phyloP scores from a whole-genome alignment of 1,140 invertebrate genomes.

The Phthorimaea operculella region DNA sequence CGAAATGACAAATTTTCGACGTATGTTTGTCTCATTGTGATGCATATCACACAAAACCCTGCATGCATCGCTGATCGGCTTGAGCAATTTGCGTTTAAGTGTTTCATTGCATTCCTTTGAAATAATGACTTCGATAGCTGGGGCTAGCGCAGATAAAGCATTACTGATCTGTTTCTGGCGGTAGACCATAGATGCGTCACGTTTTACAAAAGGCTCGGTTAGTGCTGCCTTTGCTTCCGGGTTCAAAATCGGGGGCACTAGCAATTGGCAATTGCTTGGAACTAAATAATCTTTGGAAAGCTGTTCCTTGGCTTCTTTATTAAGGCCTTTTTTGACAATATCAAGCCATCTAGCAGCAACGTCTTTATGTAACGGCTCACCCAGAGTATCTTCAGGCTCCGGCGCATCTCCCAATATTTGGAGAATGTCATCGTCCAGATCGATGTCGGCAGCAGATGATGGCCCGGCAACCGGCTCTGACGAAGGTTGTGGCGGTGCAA shows the following conservation, averaged over 20 bases:
- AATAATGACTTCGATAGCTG: conserved; percentile 6
- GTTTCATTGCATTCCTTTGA: not conserved
- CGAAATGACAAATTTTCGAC: conserved; percentile 3
- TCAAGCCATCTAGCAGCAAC: conserved; percentile 10
- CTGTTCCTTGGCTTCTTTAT: conserved; percentile 6
- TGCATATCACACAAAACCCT: conserved; percentile 11
- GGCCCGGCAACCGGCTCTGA: too few relatives aligned
- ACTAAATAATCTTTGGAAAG: conserved; percentile 2
- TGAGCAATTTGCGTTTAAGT: conserved; percentile 1
- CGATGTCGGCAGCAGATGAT: not conserved
- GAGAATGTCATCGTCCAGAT: conserved; percentile 11
- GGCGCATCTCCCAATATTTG: conserved; percentile 9
- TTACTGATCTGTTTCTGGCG: not conserved
- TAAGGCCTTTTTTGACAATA: conserved; percentile 8
- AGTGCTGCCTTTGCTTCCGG: conserved; percentile 11
- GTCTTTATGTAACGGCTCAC: conserved; percentile 4
- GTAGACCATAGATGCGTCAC: not conserved
- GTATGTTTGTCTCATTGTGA: conserved; percentile 9
- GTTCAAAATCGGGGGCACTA: conserved; percentile 10
- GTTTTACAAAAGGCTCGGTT: not conserved
- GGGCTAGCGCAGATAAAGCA: conserved; percentile 7
- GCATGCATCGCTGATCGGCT: conserved; percentile 13
- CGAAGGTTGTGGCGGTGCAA: too few relatives aligned
- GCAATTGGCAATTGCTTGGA: conserved; percentile 6
- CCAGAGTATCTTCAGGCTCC: not conserved